Evolutionary conservation across 2,113 vertebrate genomes (phyloP).

Genomic region (Amphiprion ocellaris): DNA sequence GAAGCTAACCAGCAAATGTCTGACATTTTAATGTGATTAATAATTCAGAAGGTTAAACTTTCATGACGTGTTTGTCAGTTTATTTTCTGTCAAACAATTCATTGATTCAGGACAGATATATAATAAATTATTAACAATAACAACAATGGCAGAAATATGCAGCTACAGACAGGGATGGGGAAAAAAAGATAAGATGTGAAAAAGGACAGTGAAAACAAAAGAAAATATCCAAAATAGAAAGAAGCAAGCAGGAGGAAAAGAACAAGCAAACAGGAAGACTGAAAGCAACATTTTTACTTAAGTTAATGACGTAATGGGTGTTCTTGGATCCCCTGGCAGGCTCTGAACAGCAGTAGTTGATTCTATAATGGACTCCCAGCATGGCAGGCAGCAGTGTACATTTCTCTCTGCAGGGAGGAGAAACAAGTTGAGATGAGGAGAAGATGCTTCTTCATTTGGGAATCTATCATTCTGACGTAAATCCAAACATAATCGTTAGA

Average conservation of each 20-base stretch:
- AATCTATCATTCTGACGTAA: constrained; percentile 58
- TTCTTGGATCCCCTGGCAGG: background rate
- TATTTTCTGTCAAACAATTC: background rate
- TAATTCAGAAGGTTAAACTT: no score
- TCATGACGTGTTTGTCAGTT: background rate
- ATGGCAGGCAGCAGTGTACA: background rate
- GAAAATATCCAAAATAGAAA: background rate
- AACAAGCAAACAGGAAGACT: background rate
- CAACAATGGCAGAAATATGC: background rate
- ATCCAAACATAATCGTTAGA: constrained; percentile 46
- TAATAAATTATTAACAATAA: no score
- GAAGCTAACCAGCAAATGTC: no score
- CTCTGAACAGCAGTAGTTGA: constrained; percentile 17
- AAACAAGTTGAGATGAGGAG: constrained; percentile 32
- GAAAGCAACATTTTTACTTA: constrained; percentile 25
- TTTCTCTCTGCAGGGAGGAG: background rate
- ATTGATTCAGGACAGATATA: background rate
- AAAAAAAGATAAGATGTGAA: background rate
- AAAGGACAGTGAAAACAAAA: background rate
- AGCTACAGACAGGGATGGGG: background rate
- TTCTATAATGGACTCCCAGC: constrained; percentile 19
- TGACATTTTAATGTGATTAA: no score
- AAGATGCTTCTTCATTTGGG: constrained; percentile 8
- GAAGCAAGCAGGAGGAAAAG: constrained; percentile 11
- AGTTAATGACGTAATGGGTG: background rate